Evolutionary conservation across 2,113 vertebrate species (phyloP), one percentile per base, ranked within the genome.

Genomic region (Arothron firmamentum): DNA sequence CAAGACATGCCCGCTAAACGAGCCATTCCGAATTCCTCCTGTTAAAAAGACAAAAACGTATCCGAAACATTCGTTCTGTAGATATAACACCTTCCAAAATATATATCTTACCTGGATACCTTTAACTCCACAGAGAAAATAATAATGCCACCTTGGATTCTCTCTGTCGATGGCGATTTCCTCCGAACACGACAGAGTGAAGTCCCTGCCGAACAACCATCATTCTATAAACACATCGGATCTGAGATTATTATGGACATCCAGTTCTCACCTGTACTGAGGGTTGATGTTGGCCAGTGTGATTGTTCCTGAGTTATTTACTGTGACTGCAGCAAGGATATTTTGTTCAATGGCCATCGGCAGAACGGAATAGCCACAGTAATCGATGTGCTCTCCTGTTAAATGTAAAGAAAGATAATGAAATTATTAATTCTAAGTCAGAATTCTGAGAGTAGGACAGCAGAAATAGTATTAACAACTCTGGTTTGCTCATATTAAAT

Each of bases 61-160:
- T 16, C 45, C n/a, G 45, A 2, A 17, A 47, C 15, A 14, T 12
- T 52, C 19, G 1, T 2, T 15, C 10, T 3, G 34, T 9, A 38
- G 34, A 38, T 12, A 11, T 9, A 12, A 38, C 11, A 12, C 34
- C 11, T 38, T 12, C 34, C 18, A 10, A 19, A 38, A 28, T 52
- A n/a, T 28, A 9, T 6, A 56, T 4, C 12, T 89, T 89, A 98
- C 97, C 97, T 98, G 92, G 80, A 98, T 92, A 74, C 96, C 97
- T 90, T 96, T 97, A 53, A 96, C 89, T 68, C 97, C 96, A 88
- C 96, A 99, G n/a, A 98, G 89, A 85, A 98, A 98, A 82, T 98
- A 99, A 88, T 94, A 94, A 87, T 94, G 81, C 97, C 97, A 99
- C 3, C 92, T 87, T 81, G 95, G 95, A 81, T 96, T 92, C 2